phyloP scores from a whole-genome alignment of 2,888 invertebrate genomes.

The Drosophila falleni region DNA sequence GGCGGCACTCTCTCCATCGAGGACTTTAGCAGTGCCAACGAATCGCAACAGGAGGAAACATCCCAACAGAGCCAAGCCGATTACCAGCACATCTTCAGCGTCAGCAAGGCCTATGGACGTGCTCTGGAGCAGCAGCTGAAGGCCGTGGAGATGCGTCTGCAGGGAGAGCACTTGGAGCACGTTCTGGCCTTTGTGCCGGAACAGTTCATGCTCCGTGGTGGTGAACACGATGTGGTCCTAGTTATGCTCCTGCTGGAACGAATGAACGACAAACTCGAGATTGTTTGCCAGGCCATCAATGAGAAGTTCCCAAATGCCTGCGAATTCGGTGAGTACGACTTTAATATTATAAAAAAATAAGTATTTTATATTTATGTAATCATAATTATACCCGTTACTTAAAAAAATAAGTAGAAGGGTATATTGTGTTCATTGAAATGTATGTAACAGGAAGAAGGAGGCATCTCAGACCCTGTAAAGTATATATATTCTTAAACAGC shows the following conservation, averaged over 20 bases:
- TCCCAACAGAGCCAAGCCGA: slow-evolving; percentile 87
- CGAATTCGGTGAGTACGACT: slow-evolving; percentile 88
- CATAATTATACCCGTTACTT: too few relatives aligned
- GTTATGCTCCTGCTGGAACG: slow-evolving; percentile 94
- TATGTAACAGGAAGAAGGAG: too few relatives aligned
- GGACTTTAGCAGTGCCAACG: slow-evolving; percentile 78
- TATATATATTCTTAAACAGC: too few relatives aligned
- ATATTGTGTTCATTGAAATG: too few relatives aligned
- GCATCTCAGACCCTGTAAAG: too few relatives aligned
- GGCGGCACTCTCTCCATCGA: slow-evolving; percentile 86
- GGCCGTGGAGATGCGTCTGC: slow-evolving; percentile 94
- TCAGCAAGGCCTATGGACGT: slow-evolving; percentile 89
- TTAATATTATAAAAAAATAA: too few relatives aligned
- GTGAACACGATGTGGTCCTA: slow-evolving; percentile 96
- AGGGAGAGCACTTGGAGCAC: slow-evolving; percentile 93
- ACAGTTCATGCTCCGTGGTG: slow-evolving; percentile 91
- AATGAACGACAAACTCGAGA: slow-evolving; percentile 93
- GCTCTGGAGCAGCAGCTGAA: slow-evolving; percentile 96
- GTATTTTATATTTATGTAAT: too few relatives aligned
- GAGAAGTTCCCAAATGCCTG: slow-evolving; percentile 93
- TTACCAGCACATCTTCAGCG: slow-evolving; percentile 89
- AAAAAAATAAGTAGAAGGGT: too few relatives aligned
- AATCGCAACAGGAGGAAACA: slow-evolving; percentile 80
- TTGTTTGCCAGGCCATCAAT: slow-evolving; percentile 94
- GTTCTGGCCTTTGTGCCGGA: slow-evolving; percentile 98